These are phyloP conservation scores for Latrodectus elegans DNA, from an alignment of 2,888 invertebrate genomes.

Conservation along the genomic window DNA sequence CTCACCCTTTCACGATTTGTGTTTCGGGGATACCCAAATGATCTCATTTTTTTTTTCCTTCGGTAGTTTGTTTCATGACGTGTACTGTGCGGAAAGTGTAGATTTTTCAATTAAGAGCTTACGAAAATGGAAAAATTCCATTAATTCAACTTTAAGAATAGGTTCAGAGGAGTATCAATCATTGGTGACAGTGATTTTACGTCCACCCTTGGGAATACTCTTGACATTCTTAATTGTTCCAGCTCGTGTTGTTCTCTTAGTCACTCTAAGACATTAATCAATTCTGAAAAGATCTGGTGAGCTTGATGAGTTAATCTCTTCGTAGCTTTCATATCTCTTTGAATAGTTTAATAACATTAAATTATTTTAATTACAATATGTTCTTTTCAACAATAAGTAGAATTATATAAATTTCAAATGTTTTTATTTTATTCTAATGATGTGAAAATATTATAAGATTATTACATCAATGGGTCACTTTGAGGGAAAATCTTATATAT, in stretches of 20 bases:
- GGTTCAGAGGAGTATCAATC: too few relatives aligned
- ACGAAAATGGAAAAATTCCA: background rate
- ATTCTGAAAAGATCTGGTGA: too few relatives aligned
- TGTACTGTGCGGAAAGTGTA: background rate
- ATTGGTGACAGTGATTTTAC: background rate
- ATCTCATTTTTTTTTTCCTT: background rate
- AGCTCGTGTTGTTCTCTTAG: background rate
- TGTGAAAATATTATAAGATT: too few relatives aligned
- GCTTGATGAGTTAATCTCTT: too few relatives aligned
- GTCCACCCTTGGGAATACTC: background rate
- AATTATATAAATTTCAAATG: too few relatives aligned
- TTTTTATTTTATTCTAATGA: too few relatives aligned
- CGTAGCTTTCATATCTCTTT: too few relatives aligned
- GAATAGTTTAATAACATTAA: too few relatives aligned
- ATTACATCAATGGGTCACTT: too few relatives aligned
- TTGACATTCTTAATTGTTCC: background rate
- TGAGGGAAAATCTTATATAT: too few relatives aligned
- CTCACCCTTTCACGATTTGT: constrained; percentile 22
- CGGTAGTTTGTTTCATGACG: background rate
- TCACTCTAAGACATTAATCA: background rate
- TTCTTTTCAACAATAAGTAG: too few relatives aligned
- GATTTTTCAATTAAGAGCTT: constrained; percentile 34
- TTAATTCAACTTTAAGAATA: constrained; percentile 1
- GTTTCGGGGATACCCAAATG: background rate
- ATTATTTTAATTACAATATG: too few relatives aligned